Evolutionary conservation across 2,888 invertebrate genomes (phyloP), one percentile per base, ranked within the genome.

Genomic region (Liopterus haemorrhoidalis): DNA sequence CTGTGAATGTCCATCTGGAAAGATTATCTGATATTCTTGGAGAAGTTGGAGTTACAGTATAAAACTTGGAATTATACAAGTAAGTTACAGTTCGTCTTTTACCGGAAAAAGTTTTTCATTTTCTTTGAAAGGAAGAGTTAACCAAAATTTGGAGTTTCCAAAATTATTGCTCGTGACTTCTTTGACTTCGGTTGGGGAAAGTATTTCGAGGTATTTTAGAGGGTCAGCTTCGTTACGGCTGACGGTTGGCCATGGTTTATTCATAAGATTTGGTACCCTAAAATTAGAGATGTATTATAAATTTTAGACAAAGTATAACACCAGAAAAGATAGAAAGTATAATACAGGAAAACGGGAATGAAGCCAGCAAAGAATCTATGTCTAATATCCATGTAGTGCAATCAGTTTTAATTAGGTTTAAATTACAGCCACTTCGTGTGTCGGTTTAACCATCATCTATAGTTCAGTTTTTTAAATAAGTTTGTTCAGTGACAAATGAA

Each of bases 21-120:
- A 80, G 85, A 55, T 75, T 95, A 30, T 84, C 87, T 2, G 85
- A 89, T 58, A 90, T 93, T 56, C 71, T 94, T 45, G 86, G 88
- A 0, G 84, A 87, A 61, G 80, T 86, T 27, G 89, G 88, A 4
- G 81, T 89, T 52, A 85, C 85, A 51, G 85, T 87, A 38, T 85
- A 73, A 54, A n/a, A 49, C n/a, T n/a, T n/a, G n/a, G n/a, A n/a
- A n/a, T n/a, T n/a, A n/a, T n/a, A n/a, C n/a, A n/a, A n/a, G n/a
- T n/a, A n/a, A n/a, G 20, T 65, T 65, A 74, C 50, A 74, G 58
- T 59, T 74, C 73, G 44, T 71, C 70, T 51, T 54, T 70, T 18
- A 63, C 16, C 16, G 45, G 19, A n/a, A 58, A 41, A 8, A 66
- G 69, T 36, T 70, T 68, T 54, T 74, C 72, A 59, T 80, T 78